These are phyloP conservation scores for Pherbina coryleti DNA, from an alignment of 2,888 invertebrate genomes.

Conservation along the genomic window DNA sequence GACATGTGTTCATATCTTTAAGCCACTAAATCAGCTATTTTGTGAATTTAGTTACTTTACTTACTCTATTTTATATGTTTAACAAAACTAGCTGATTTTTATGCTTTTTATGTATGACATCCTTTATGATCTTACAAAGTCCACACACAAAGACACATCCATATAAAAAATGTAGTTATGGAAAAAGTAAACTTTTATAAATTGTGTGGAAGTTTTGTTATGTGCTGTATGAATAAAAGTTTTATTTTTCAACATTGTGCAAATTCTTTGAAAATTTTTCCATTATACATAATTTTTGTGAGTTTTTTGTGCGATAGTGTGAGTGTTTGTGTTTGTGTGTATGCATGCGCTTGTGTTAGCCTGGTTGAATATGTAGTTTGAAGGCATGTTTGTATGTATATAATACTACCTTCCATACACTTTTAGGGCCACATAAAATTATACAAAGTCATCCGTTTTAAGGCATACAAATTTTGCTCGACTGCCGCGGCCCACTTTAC, in stretches of 20 bases:
- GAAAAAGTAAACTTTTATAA: conserved; percentile 24
- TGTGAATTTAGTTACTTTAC: no score
- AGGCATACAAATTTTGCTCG: conserved; percentile 66
- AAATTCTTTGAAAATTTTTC: conserved; percentile 68
- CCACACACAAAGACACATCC: not conserved
- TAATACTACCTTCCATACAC: conserved; percentile 46
- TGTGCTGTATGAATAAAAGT: conserved; percentile 27
- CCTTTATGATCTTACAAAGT: no score
- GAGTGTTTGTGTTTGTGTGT: not conserved
- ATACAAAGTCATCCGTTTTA: conserved; percentile 68
- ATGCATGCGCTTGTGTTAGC: not conserved
- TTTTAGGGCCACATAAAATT: conserved; percentile 53
- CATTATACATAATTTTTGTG: conserved; percentile 56
- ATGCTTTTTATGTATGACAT: no score
- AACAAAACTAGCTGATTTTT: no score
- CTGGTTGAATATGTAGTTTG: not conserved
- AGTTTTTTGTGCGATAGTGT: not conserved
- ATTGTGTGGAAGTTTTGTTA: conserved; percentile 49
- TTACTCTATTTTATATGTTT: no score
- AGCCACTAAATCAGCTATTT: no score
- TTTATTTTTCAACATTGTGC: conserved; percentile 62
- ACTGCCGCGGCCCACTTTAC: conserved; percentile 11
- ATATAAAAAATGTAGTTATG: conserved; percentile 31
- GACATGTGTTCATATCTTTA: no score
- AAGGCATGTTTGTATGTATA: not conserved